A percentile compares a stretch with the other conserved stretches of the same genome.
phyloP scores from a whole-genome alignment of 2,797 vertebrate genomes.

The Anas bahamensis region DNA sequence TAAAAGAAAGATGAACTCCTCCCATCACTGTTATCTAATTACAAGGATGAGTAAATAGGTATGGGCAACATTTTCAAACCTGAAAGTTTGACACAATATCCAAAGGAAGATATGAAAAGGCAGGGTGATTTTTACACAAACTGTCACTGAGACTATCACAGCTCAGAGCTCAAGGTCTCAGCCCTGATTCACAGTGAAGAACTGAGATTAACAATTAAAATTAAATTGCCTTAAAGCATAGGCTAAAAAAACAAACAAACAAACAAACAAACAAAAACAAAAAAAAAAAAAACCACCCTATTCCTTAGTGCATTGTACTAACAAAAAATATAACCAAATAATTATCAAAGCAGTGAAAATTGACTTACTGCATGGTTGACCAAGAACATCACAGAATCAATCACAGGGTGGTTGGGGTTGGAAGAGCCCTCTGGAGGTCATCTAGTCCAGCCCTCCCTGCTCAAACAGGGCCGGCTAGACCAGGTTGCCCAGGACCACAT shows the following conservation, averaged over 20 bases:
- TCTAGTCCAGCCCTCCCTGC: not conserved
- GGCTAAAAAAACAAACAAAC: not conserved
- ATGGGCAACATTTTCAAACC: constrained; percentile 59
- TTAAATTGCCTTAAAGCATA: not conserved
- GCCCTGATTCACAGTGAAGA: not conserved
- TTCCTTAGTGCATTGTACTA: not conserved
- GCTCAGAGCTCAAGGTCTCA: not conserved
- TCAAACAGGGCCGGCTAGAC: not conserved
- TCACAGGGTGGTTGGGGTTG: not conserved
- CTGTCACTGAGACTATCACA: not conserved
- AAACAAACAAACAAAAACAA: fast-evolving
- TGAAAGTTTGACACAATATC: constrained; percentile 59
- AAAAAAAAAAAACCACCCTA: too few species aligned
- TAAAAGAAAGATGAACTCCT: constrained; percentile 50
- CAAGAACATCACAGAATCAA: not conserved
- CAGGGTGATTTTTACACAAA: not conserved
- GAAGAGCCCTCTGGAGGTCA: not conserved
- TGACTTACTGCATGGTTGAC: not conserved
- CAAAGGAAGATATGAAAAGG: constrained; percentile 22
- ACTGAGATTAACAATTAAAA: not conserved
- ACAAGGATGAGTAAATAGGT: constrained; percentile 68
- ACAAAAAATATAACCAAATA: not conserved
- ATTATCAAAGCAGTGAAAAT: not conserved
- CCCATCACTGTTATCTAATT: constrained; percentile 72
- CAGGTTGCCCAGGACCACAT: not conserved